These are phyloP conservation scores for Anabas testudineus DNA, from an alignment of 2,797 vertebrate genomes.

Conservation along the genomic window DNA sequence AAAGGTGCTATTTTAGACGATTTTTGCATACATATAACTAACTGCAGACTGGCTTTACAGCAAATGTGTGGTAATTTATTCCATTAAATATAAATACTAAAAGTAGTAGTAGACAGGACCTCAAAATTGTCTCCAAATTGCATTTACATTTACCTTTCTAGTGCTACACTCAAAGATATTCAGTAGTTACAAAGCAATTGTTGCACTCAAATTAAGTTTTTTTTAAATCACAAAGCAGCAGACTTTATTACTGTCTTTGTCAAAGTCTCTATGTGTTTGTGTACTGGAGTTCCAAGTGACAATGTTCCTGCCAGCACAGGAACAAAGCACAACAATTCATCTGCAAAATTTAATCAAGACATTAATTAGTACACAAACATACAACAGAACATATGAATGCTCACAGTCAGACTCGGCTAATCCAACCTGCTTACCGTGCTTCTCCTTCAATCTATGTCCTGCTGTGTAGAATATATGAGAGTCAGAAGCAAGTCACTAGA, in stretches of 20 bases:
- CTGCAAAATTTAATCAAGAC: constrained; percentile 77
- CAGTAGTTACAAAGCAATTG: no score
- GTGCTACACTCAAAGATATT: background rate
- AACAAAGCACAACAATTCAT: constrained; percentile 62
- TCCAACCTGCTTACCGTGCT: constrained; percentile 53
- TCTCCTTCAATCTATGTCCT: constrained; percentile 45
- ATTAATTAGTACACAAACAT: constrained; percentile 74
- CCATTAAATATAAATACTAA: background rate
- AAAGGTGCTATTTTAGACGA: no score
- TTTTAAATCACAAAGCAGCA: background rate
- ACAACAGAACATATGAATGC: constrained; percentile 54
- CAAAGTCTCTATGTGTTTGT: constrained; percentile 25
- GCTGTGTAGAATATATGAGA: constrained; percentile 63
- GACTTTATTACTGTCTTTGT: constrained; percentile 13
- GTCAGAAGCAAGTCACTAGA: constrained; percentile 43
- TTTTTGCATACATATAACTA: background rate
- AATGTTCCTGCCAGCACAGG: constrained; percentile 39
- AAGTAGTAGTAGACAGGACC: no score
- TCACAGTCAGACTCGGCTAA: constrained; percentile 58
- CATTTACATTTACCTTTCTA: background rate
- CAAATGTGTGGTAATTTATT: no score
- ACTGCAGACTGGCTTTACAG: background rate
- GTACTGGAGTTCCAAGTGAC: constrained; percentile 37
- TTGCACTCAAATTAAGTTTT: no score
- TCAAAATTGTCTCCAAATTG: no score